These are phyloP conservation scores for Rhorus exstirpatorius DNA, from an alignment of 2,888 invertebrate species.

Conservation along the genomic window DNA sequence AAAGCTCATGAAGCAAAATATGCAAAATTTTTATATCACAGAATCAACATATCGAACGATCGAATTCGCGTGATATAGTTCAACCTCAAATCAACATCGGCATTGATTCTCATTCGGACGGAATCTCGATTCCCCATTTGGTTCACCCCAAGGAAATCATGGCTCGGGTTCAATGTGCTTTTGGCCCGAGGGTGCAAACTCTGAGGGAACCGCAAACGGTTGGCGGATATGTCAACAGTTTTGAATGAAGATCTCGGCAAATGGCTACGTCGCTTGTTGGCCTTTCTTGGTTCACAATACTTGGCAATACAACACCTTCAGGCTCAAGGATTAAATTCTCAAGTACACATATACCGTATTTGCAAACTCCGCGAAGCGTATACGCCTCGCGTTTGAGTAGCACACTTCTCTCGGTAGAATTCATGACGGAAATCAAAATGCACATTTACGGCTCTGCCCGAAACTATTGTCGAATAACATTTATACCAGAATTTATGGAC, in stretches of 20 bases:
- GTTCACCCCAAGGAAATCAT: not conserved
- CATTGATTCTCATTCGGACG: not conserved
- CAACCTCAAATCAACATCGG: too few relatives aligned
- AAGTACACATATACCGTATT: not conserved
- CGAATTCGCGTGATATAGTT: too few relatives aligned
- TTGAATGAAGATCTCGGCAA: conserved; percentile 39
- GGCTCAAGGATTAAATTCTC: conserved; percentile 18
- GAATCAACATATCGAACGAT: too few relatives aligned
- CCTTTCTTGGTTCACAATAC: conserved; percentile 1
- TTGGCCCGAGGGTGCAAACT: conserved; percentile 32
- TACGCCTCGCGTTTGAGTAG: not conserved
- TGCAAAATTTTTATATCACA: too few relatives aligned
- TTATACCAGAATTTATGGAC: too few relatives aligned
- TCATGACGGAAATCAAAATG: too few relatives aligned
- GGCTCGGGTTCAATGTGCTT: conserved; percentile 33
- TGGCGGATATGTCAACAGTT: conserved; percentile 55
- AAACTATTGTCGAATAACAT: too few relatives aligned
- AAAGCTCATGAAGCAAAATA: too few relatives aligned
- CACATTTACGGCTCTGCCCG: too few relatives aligned
- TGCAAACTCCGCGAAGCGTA: not conserved
- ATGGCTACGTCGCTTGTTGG: conserved; percentile 20
- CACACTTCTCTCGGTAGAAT: not conserved
- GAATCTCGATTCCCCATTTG: conserved; percentile 9
- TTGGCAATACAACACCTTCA: conserved; percentile 33
- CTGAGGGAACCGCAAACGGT: conserved; percentile 47